Base-by-base conservation (phyloP, 2,888 invertebrate genomes). In the Cryptocephalus primarius region DNA sequence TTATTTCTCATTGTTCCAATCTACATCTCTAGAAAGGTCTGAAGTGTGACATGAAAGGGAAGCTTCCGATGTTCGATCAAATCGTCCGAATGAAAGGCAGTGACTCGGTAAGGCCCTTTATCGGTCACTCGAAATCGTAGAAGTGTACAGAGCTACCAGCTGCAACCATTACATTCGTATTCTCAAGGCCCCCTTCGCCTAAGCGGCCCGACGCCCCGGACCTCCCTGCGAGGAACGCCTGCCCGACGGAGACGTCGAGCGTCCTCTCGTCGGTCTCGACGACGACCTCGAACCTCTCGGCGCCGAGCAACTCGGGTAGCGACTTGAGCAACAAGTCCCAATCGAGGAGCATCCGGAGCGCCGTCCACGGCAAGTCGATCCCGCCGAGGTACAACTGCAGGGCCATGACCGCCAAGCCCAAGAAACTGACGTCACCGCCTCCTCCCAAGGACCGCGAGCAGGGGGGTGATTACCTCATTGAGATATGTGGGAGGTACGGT, bases 401-500 rank as follows among this genome's bases (percentile, higher is more conserved):
- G 60, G 82, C 83, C 4, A 77, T 79, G 1, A 82, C 83, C 1
- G 82, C 82, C 10, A 75, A 79, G 65, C 69, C 72, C 0, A 82
- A 81, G 59, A 78, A 78, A 62, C 76, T 57, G 45, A 65, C 72
- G 40, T 72, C 79, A 56, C 75, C 77, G 8, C 71, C 74, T 54
- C 60, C 74, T 39, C 70, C 75, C 45, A 82, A 80, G 63, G 83
- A 84, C 60, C 74, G 82, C 58, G 84, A 84, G 64, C 83, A 84
- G 76, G 83, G 82, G 48, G 86, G 88, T n/a, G 90, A 91, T 72
- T 91, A 89, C 67, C 73, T 91, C 52, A 87, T 90, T 33, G 91
- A 91, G 75, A 88, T 91, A 47, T 82, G 83, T 58, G 89, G 89
- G 32, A 79, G 85, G 22, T 22, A 22, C n/a, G n/a, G n/a, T n/a